Conservation (phyloP, 2,888 invertebrate species). For the Scaptodrosophila latifasciaeformis region DNA sequence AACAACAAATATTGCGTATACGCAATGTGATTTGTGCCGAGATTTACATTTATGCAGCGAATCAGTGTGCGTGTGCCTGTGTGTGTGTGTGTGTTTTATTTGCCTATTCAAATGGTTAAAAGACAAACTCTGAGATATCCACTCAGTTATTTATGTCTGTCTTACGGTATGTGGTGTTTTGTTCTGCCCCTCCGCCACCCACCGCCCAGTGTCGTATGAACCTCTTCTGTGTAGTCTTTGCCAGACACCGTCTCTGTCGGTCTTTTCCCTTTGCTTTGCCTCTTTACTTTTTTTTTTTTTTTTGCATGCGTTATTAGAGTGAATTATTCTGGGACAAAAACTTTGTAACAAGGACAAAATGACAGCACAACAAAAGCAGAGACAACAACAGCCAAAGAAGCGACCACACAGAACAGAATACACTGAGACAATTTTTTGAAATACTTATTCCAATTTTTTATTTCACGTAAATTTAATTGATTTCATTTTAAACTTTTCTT, state of each 20-base stretch:
- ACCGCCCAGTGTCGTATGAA: too few species aligned
- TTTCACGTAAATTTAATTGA: too few species aligned
- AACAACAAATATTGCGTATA: constrained; percentile 63
- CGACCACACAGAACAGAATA: constrained; percentile 55
- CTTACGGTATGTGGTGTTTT: neutral
- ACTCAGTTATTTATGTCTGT: constrained; percentile 56
- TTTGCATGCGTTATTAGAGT: constrained; percentile 18
- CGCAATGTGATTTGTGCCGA: constrained; percentile 37
- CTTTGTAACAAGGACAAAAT: constrained; percentile 52
- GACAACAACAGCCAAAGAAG: constrained; percentile 22
- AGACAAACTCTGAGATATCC: neutral
- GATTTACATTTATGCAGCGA: neutral
- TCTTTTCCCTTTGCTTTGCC: neutral
- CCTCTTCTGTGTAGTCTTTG: neutral
- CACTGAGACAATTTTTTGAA: constrained; percentile 37
- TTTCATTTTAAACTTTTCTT: neutral
- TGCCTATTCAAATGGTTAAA: neutral
- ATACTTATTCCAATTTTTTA: neutral
- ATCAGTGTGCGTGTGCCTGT: constrained; percentile 5
- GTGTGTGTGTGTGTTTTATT: neutral
- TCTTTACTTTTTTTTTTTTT: neutral
- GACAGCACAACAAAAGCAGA: constrained; percentile 11
- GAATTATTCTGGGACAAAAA: constrained; percentile 47
- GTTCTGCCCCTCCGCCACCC: too few species aligned
- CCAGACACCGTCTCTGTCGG: too few species aligned